These are phyloP conservation scores for Poecilia picta DNA, from an alignment of 2,797 vertebrate genomes.

Conservation along the genomic window DNA sequence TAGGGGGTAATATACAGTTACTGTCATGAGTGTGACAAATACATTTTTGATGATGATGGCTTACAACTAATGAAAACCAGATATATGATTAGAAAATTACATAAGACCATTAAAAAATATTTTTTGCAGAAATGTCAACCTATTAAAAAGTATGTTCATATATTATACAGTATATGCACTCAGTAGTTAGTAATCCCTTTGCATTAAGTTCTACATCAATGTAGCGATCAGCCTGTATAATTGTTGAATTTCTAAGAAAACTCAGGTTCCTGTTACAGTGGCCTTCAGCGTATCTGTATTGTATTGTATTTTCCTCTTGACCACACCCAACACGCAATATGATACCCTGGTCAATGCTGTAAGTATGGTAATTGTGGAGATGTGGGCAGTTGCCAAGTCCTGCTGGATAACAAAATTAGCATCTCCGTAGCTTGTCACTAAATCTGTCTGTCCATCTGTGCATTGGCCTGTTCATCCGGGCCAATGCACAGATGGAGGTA, in stretches of 20 bases:
- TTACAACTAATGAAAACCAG: not conserved
- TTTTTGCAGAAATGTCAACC: not conserved
- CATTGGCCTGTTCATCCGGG: not conserved
- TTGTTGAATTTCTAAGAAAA: not conserved
- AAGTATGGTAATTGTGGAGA: not conserved
- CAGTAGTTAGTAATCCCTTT: not conserved
- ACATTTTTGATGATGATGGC: not conserved
- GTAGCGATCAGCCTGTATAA: not conserved
- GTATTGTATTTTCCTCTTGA: not conserved
- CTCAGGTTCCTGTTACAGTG: not conserved
- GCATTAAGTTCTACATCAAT: not conserved
- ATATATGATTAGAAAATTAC: not conserved
- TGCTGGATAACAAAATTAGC: not conserved
- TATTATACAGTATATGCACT: not conserved
- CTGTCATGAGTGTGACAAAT: not conserved
- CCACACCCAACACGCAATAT: not conserved
- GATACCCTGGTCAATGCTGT: not conserved
- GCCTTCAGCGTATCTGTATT: not conserved
- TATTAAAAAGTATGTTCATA: not conserved
- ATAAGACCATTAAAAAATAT: not conserved
- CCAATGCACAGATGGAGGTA: too few species aligned
- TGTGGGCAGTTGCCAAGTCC: not conserved
- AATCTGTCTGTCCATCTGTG: not conserved
- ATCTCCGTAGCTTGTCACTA: not conserved
- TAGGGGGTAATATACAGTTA: not conserved